A percentile compares a stretch with the other conserved stretches of the same genome.
phyloP scores from a whole-genome alignment of 1,140 invertebrate species.

The Notospermus geniculatus region DNA sequence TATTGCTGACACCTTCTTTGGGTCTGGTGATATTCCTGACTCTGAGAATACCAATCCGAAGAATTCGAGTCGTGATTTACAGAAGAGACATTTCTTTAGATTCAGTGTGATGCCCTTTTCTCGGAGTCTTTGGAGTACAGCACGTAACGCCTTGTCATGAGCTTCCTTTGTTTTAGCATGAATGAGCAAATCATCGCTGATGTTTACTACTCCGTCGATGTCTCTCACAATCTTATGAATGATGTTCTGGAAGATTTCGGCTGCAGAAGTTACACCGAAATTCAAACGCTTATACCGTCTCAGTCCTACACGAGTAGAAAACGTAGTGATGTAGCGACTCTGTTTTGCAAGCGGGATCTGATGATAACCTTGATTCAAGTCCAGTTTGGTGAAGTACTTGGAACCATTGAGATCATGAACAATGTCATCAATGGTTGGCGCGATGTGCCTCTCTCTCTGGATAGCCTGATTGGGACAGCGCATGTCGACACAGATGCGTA shows the following conservation, averaged over 20 bases:
- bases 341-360: slow-evolving; percentile 22
- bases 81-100: background rate
- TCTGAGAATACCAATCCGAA: too few relatives aligned
- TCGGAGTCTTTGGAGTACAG: background rate
- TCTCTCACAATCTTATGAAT: background rate
- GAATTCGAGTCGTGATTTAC: background rate
- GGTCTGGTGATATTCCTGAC: too few relatives aligned
- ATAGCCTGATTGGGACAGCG: slow-evolving; percentile 23
- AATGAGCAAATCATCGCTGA: slow-evolving; percentile 1
- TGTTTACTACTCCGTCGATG: background rate
- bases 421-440: slow-evolving; percentile 28
- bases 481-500: slow-evolving; percentile 31
- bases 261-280: slow-evolving; percentile 14
- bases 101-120: slow-evolving; percentile 3
- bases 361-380: slow-evolving; percentile 27
- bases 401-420: slow-evolving; percentile 27
- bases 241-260: slow-evolving; percentile 14
- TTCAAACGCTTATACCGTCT: slow-evolving; percentile 15
- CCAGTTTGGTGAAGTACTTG: slow-evolving; percentile 23
- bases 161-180: background rate
- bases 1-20: too few relatives aligned
- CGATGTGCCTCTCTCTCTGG: slow-evolving; percentile 19
- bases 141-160: background rate
- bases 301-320: slow-evolving; percentile 6
- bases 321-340: slow-evolving; percentile 21